These are phyloP conservation scores for Campoplex capitator DNA, from an alignment of 2,888 invertebrate genomes.

Conservation along the genomic window DNA sequence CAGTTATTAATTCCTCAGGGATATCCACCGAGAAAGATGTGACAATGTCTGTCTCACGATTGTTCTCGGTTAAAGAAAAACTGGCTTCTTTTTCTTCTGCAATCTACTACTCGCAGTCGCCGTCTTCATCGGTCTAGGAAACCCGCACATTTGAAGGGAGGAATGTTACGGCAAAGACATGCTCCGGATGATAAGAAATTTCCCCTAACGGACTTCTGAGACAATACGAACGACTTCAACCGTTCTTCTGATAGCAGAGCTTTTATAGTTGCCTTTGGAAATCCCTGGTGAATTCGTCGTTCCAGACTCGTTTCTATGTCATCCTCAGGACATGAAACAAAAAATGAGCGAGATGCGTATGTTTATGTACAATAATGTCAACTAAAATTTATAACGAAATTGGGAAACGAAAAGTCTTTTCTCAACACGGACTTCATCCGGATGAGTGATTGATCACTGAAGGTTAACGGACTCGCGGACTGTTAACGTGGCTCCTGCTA, in stretches of 20 bases:
- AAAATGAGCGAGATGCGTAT: not conserved
- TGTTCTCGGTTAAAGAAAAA: not conserved
- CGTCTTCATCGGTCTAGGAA: conserved; percentile 12
- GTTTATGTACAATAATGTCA: not conserved
- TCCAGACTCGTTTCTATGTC: conserved; percentile 6
- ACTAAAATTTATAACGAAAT: not conserved
- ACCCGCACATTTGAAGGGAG: not conserved
- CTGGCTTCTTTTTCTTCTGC: not conserved
- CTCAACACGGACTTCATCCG: not conserved
- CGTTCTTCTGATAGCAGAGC: conserved; percentile 17
- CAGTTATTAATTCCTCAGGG: not conserved
- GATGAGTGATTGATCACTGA: not conserved
- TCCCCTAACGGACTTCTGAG: conserved; percentile 55
- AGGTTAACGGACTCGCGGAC: not conserved
- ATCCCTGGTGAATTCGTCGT: conserved; percentile 39
- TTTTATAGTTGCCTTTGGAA: conserved; percentile 40
- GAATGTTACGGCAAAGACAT: not conserved
- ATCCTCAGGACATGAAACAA: not conserved
- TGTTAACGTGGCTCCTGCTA: not conserved
- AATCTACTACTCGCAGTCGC: not conserved
- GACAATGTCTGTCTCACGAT: not conserved
- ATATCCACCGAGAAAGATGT: not conserved
- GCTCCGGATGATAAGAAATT: conserved; percentile 37
- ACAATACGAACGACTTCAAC: conserved; percentile 66
- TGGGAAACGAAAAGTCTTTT: not conserved